Evolutionary conservation across 2,888 invertebrate species (phyloP).

Genomic region (Girardia tigrina): DNA sequence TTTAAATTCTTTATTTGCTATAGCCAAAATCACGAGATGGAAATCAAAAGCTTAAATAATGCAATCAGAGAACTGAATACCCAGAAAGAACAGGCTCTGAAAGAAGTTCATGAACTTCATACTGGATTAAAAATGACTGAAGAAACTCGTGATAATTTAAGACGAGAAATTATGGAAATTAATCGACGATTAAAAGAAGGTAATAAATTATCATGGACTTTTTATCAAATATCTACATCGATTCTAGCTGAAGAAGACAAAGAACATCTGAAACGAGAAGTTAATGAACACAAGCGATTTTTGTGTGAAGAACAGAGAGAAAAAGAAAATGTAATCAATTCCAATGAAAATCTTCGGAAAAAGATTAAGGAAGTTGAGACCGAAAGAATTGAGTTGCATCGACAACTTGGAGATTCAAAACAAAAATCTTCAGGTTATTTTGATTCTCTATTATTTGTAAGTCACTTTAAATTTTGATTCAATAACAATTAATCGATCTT

Average conservation of each 20-base stretch:
- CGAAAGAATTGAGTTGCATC: conserved; percentile 67
- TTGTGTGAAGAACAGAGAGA: conserved; percentile 67
- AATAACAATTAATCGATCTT: too few species aligned
- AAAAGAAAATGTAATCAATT: conserved; percentile 68
- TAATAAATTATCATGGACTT: conserved; percentile 44
- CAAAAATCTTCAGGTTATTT: too few species aligned
- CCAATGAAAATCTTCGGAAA: conserved; percentile 72
- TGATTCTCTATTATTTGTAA: too few species aligned
- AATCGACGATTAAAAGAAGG: conserved; percentile 70
- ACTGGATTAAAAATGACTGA: conserved; percentile 64
- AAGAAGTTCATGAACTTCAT: conserved; percentile 64
- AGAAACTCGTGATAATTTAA: conserved; percentile 66
- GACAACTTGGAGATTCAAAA: conserved; percentile 63
- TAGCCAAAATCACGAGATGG: conserved; percentile 58
- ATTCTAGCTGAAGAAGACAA: conserved; percentile 45
- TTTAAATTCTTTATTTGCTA: not conserved
- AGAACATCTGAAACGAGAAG: conserved; percentile 58
- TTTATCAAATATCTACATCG: not conserved
- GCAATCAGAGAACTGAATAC: conserved; percentile 45
- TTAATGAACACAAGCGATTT: conserved; percentile 68
- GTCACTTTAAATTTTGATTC: too few species aligned
- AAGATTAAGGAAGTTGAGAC: conserved; percentile 69
- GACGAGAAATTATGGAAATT: conserved; percentile 70
- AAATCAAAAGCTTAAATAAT: conserved; percentile 46
- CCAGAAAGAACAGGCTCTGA: conserved; percentile 46